These are phyloP conservation scores for Oreochromis aureus DNA, from an alignment of 2,113 vertebrate species.

Conservation along the genomic window DNA sequence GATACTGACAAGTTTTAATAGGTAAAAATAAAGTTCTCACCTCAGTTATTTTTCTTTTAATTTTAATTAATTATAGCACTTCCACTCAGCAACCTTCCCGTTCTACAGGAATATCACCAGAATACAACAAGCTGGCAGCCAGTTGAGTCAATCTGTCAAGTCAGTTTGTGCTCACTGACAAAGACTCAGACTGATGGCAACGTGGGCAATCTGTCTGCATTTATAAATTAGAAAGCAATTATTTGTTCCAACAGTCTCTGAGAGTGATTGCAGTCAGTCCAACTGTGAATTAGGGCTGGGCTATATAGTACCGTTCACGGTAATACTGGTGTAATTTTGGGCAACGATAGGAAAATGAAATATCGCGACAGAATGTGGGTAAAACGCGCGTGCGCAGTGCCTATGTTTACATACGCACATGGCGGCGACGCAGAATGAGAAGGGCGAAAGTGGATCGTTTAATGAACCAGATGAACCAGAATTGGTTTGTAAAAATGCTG, in stretches of 20 bases:
- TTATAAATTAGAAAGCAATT: neutral
- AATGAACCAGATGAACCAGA: too few species aligned
- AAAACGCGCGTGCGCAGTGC: too few species aligned
- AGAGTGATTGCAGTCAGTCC: neutral
- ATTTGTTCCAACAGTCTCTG: neutral
- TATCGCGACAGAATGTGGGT: too few species aligned
- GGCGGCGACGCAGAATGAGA: too few species aligned
- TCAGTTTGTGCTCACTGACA: neutral
- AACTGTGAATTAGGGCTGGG: neutral
- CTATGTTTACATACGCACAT: too few species aligned
- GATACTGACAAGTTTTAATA: neutral
- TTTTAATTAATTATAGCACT: neutral
- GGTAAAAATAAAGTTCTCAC: neutral
- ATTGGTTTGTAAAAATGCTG: too few species aligned
- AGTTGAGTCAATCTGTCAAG: neutral
- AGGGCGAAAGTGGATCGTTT: too few species aligned
- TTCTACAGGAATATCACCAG: neutral
- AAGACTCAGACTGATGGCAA: neutral
- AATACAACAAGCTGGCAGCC: neutral
- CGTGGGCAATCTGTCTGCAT: neutral
- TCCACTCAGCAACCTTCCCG: neutral
- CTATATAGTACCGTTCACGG: too few species aligned
- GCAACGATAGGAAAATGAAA: too few species aligned
- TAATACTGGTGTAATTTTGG: too few species aligned
- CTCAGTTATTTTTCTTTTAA: neutral